A percentile compares a stretch with the other conserved stretches of the same genome.
Evolutionary conservation across 2,888 invertebrate species (phyloP).

Genomic region (Volucella bombylans): DNA sequence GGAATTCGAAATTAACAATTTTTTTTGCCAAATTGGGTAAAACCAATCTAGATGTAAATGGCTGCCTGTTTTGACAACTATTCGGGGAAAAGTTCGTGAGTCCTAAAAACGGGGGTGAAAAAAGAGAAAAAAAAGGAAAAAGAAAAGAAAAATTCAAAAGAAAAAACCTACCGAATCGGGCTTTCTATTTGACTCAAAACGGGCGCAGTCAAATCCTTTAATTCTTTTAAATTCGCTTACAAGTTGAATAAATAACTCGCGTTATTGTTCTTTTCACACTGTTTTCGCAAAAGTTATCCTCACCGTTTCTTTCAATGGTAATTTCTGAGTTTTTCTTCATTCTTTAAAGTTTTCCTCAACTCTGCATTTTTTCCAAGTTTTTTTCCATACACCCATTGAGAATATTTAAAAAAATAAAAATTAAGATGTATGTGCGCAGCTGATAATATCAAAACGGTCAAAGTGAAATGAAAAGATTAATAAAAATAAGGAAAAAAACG

Average conservation of each 20-base stretch:
- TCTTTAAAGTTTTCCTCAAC: conserved; percentile 15
- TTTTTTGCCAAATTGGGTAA: conserved; percentile 64
- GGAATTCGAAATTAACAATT: conserved; percentile 64
- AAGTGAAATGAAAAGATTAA: conserved; percentile 30
- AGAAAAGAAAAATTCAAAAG: neutral
- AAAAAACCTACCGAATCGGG: conserved; percentile 40
- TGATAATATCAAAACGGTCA: conserved; percentile 34
- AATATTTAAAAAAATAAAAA: conserved; percentile 40
- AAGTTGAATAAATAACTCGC: conserved; percentile 11
- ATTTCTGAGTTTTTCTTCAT: conserved; percentile 46
- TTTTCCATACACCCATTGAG: conserved; percentile 37
- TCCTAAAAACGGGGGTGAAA: conserved; percentile 67
- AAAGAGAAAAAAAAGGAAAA: conserved; percentile 36
- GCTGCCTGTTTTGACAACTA: conserved; percentile 77
- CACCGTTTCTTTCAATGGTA: conserved; percentile 52
- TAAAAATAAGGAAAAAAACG: conserved; percentile 32
- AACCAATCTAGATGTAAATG: conserved; percentile 75
- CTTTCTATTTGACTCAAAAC: conserved; percentile 70
- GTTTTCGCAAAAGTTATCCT: conserved; percentile 18
- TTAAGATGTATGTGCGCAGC: conserved; percentile 58
- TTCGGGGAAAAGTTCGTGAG: conserved; percentile 68
- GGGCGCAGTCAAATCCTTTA: conserved; percentile 60
- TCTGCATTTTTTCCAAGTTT: neutral
- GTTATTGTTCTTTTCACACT: conserved; percentile 40
- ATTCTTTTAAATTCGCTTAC: conserved; percentile 9